phyloP scores from a whole-genome alignment of 2,888 invertebrate species.

The Rhogogaster chlorosoma region DNA sequence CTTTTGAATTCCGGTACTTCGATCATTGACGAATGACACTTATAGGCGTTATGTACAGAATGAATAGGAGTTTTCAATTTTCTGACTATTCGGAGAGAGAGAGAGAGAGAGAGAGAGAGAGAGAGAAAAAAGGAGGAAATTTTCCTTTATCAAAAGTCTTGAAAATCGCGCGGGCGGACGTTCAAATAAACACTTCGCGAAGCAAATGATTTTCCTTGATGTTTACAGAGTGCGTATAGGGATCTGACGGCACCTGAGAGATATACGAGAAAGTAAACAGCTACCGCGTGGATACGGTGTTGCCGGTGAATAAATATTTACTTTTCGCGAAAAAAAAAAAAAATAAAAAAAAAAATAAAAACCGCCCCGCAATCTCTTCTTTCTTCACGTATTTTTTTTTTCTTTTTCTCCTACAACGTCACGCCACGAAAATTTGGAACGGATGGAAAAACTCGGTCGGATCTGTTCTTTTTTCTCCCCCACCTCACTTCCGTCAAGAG shows the following conservation, averaged over 20 bases:
- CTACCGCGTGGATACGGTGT: constrained; percentile 60
- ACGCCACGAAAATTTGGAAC: not conserved
- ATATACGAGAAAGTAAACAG: constrained; percentile 70
- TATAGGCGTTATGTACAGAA: not conserved
- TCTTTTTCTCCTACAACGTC: not conserved
- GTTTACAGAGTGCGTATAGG: constrained; percentile 58
- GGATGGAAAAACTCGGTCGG: not conserved
- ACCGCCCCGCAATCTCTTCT: constrained; percentile 68
- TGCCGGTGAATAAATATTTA: constrained; percentile 73
- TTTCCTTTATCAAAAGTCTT: constrained; percentile 14
- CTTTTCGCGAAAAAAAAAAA: constrained; percentile 57
- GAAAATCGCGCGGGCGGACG: not conserved
- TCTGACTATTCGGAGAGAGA: not conserved
- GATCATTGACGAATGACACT: not conserved
- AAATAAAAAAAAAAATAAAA: constrained; percentile 34
- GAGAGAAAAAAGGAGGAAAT: not conserved
- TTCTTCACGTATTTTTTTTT: constrained; percentile 32
- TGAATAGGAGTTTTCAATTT: not conserved
- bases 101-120: not conserved
- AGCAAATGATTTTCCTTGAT: constrained; percentile 15
- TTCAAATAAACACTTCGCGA: constrained; percentile 12
- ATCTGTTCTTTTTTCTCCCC: not conserved
- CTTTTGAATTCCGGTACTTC: too few species aligned
- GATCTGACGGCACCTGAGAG: constrained; percentile 61
- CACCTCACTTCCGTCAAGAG: not conserved